These are phyloP conservation scores for Barypeithes pellucidus DNA, from an alignment of 2,888 invertebrate genomes.

Conservation along the genomic window DNA sequence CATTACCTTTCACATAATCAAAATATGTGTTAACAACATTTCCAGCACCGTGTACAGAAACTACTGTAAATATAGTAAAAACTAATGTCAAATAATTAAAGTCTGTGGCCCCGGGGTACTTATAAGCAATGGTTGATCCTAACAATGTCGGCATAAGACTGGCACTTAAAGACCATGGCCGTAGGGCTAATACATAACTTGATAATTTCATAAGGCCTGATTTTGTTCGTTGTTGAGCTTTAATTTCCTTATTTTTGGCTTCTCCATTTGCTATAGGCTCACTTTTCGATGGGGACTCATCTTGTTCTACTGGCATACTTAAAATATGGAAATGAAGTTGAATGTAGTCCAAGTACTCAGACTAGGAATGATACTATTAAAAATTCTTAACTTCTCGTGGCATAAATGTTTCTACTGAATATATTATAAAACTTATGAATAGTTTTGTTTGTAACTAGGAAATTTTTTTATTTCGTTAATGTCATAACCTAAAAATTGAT, in stretches of 20 bases:
- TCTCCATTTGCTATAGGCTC: constrained; percentile 53
- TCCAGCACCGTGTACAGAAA: constrained; percentile 96
- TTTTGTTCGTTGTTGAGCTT: constrained; percentile 54
- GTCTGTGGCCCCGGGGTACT: constrained; percentile 81
- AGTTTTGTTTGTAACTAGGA: not conserved
- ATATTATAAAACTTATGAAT: not conserved
- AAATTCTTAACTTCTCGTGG: not conserved
- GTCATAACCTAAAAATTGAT: not conserved
- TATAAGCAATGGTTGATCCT: constrained; percentile 91
- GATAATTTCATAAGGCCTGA: constrained; percentile 87
- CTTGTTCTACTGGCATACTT: constrained; percentile 48
- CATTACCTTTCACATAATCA: constrained; percentile 90
- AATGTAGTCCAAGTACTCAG: not conserved
- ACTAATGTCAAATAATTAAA: constrained; percentile 87
- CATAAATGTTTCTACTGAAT: not conserved
- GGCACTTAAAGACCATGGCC: constrained; percentile 96
- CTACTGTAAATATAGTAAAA: constrained; percentile 87
- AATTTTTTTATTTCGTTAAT: not conserved
- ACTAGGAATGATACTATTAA: not conserved
- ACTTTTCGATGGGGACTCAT: constrained; percentile 13
- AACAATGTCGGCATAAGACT: constrained; percentile 92
- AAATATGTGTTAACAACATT: constrained; percentile 98
- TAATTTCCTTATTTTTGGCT: constrained; percentile 26
- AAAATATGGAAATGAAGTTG: not conserved
- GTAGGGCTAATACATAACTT: constrained; percentile 89